phyloP scores from a whole-genome alignment of 2,888 invertebrate genomes.

The Acheta domesticus region DNA sequence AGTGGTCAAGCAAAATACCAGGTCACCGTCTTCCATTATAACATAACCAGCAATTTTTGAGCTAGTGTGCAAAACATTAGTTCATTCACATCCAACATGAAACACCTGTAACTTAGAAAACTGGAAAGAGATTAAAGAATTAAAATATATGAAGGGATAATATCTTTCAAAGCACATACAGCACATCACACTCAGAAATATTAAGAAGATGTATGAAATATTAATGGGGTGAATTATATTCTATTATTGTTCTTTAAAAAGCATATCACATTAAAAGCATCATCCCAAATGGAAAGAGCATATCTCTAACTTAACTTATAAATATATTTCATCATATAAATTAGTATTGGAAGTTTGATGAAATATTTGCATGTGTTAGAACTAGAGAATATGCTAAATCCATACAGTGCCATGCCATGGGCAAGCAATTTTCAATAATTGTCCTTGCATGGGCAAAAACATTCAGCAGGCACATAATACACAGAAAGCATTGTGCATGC shows the following conservation, averaged over 20 bases:
- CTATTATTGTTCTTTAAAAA: too few relatives aligned
- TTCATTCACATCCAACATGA: conserved; percentile 18
- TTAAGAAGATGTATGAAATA: too few relatives aligned
- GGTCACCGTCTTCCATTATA: conserved; percentile 1
- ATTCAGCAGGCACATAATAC: background rate
- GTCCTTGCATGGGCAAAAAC: background rate
- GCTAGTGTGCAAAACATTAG: conserved; percentile 9
- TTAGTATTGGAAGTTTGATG: too few relatives aligned
- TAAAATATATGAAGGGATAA: conserved; percentile 20
- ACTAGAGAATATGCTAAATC: background rate
- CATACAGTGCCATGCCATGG: background rate
- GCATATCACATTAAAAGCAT: background rate
- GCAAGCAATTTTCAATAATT: background rate
- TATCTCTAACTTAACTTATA: background rate
- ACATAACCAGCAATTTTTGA: background rate
- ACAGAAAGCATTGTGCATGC: conserved; percentile 12
- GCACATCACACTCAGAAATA: background rate
- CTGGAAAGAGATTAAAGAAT: conserved; percentile 25
- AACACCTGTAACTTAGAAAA: conserved; percentile 20
- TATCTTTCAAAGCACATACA: background rate
- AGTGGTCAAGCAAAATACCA: background rate
- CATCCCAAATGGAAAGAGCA: background rate
- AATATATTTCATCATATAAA: too few relatives aligned
- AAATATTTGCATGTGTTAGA: too few relatives aligned
- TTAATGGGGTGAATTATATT: too few relatives aligned